Evolutionary conservation across 2,888 invertebrate genomes (phyloP).

Genomic region (Cremastinae sp.): DNA sequence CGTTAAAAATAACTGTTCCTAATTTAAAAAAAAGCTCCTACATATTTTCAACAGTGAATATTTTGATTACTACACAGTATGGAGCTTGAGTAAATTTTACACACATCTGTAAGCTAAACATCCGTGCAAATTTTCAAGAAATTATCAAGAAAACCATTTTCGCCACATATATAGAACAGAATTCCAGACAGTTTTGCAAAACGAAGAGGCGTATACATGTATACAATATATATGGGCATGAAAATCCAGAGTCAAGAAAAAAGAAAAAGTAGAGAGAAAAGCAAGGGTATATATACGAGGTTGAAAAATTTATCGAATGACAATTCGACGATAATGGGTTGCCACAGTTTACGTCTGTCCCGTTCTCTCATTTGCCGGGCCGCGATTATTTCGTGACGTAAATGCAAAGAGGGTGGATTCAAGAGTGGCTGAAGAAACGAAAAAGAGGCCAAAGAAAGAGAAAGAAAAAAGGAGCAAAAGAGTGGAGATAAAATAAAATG

Average conservation of each 20-base stretch:
- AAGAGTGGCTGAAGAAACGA: conserved; percentile 26
- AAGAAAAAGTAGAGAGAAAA: conserved; percentile 28
- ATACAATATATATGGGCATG: conserved; percentile 32
- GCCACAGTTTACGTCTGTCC: conserved; percentile 55
- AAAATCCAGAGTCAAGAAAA: too few relatives aligned
- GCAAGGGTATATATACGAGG: conserved; percentile 25
- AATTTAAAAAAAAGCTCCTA: too few relatives aligned
- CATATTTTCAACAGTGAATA: too few relatives aligned
- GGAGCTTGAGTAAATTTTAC: too few relatives aligned
- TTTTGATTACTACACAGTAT: too few relatives aligned
- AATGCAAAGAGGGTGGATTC: conserved; percentile 8
- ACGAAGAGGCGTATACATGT: conserved; percentile 34
- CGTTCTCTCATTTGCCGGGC: conserved; percentile 39
- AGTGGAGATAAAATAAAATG: conserved; percentile 39
- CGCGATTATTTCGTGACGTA: conserved; percentile 11
- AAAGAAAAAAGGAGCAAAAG: conserved; percentile 36
- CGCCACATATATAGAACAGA: conserved; percentile 44
- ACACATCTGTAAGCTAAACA: too few relatives aligned
- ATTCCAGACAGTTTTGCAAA: conserved; percentile 57
- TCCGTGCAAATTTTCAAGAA: too few relatives aligned
- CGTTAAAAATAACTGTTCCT: too few relatives aligned
- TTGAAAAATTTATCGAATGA: conserved; percentile 61
- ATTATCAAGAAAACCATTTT: too few relatives aligned
- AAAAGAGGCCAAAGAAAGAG: conserved; percentile 42
- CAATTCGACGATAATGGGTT: conserved; percentile 55